These are phyloP conservation scores for Antrozous pallidus DNA, from an alignment of 2,797 vertebrate genomes.

Conservation along the genomic window DNA sequence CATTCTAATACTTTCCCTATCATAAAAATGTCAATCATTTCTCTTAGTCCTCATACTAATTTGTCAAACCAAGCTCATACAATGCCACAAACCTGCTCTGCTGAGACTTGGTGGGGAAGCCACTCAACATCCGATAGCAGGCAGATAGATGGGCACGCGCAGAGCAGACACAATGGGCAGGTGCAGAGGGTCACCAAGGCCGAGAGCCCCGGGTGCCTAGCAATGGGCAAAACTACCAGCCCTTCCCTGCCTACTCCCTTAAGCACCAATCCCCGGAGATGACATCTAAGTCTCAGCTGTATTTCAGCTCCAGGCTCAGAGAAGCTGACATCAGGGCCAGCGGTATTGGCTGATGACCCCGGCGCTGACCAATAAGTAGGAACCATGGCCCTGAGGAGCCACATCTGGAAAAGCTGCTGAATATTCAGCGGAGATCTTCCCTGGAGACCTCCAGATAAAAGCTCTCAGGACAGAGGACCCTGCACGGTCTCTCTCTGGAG, in stretches of 20 bases:
- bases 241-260: not conserved
- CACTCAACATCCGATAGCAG: not conserved
- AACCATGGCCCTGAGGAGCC: not conserved
- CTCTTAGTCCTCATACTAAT: slow-evolving; percentile 39
- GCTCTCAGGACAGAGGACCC: not conserved
- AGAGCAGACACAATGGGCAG: not conserved
- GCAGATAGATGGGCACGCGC: not conserved
- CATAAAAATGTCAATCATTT: slow-evolving; percentile 51
- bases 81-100: not conserved
- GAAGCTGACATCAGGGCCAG: not conserved
- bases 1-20: not conserved
- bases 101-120: not conserved
- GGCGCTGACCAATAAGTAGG: not conserved
- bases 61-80: slow-evolving; percentile 17
- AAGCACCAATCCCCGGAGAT: not conserved
- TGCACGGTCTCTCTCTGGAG: not conserved
- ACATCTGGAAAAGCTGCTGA: not conserved
- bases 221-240: not conserved
- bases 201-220: not conserved
- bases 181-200: not conserved
- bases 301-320: not conserved
- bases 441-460: not conserved
- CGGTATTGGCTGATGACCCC: not conserved
- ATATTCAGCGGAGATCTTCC: not conserved
- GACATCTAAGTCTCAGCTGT: not conserved